A percentile compares a stretch with the other conserved stretches of the same genome.
phyloP scores from a whole-genome alignment of 2,888 invertebrate species.

The Synergus itoensis region DNA sequence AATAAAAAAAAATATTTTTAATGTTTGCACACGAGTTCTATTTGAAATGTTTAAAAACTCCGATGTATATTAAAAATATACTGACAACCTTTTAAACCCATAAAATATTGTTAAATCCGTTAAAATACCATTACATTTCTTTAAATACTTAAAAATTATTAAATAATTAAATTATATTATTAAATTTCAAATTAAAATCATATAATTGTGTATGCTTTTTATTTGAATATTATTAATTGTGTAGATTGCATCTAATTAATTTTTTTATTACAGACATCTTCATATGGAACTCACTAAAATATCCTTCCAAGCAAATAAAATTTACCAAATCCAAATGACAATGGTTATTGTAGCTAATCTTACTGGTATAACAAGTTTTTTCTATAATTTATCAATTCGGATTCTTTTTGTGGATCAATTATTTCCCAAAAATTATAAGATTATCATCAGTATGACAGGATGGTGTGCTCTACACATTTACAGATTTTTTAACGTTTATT shows the following conservation, averaged over 20 bases:
- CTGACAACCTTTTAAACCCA: too few relatives aligned
- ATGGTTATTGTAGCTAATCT: neutral
- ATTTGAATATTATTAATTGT: too few relatives aligned
- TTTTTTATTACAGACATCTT: neutral
- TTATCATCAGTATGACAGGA: neutral
- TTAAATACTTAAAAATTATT: too few relatives aligned
- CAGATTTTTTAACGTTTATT: neutral
- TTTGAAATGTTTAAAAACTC: too few relatives aligned
- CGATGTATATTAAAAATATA: too few relatives aligned
- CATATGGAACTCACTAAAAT: constrained; percentile 3
- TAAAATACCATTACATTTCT: too few relatives aligned
- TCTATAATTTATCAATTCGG: neutral
- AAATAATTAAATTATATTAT: too few relatives aligned
- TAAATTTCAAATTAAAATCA: too few relatives aligned
- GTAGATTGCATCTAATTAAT: neutral
- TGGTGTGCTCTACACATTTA: neutral
- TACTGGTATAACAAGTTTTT: neutral
- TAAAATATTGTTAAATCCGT: too few relatives aligned
- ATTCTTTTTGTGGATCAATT: neutral
- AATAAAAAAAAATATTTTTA: too few relatives aligned
- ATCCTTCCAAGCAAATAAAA: neutral
- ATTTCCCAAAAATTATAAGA: neutral
- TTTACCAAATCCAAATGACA: neutral
- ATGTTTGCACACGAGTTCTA: too few relatives aligned
- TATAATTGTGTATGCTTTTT: too few relatives aligned